Evolutionary conservation across 1,140 invertebrate genomes (phyloP).

Genomic region (Heliconius congener): DNA sequence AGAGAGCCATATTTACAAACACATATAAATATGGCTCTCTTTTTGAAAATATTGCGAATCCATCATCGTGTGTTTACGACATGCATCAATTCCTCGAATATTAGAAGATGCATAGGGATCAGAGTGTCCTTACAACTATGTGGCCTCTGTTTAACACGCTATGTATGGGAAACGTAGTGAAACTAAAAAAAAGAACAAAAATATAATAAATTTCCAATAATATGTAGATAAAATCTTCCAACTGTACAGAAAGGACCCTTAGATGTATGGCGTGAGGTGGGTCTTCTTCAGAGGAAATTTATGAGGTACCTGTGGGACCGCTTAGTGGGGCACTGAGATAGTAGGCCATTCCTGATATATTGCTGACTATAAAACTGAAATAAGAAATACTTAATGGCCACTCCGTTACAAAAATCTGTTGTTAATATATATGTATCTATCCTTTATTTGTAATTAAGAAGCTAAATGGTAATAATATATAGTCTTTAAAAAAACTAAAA

Average conservation of each 20-base stretch:
- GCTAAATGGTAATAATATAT: not conserved
- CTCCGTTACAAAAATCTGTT: not conserved
- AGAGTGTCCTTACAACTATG: too few relatives aligned
- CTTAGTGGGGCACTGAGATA: constrained; percentile 20
- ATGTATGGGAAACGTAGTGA: not conserved
- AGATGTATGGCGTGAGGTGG: constrained; percentile 5
- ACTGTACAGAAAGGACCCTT: not conserved
- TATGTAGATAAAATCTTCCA: not conserved
- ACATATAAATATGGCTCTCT: too few relatives aligned
- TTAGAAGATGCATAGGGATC: too few relatives aligned
- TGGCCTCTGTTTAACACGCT: too few relatives aligned
- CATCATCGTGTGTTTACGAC: too few relatives aligned
- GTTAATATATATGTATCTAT: not conserved
- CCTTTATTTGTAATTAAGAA: not conserved
- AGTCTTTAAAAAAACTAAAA: too few relatives aligned
- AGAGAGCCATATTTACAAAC: too few relatives aligned
- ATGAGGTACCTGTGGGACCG: constrained; percentile 28
- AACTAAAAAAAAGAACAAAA: not conserved
- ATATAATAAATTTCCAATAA: not conserved
- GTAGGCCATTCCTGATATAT: not conserved
- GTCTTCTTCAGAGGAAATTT: constrained; percentile 19
- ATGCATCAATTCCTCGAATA: too few relatives aligned
- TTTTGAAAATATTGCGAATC: too few relatives aligned
- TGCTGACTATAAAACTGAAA: constrained; percentile 6
- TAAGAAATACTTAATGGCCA: constrained; percentile 6